Evolutionary conservation across 2,888 invertebrate species (phyloP).

Genomic region (Drosophila testacea): DNA sequence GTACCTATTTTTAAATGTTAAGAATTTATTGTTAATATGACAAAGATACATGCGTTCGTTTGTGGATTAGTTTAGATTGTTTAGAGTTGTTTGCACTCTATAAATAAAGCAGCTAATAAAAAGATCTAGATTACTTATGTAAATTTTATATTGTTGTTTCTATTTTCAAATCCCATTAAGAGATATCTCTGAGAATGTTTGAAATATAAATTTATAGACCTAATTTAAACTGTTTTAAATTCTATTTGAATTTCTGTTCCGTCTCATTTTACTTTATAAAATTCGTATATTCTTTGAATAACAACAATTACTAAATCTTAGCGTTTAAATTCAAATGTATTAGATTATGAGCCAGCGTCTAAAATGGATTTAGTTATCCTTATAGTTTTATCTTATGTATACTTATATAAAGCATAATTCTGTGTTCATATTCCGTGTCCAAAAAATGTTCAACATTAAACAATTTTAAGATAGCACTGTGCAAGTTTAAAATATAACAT

Average conservation of each 20-base stretch:
- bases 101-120: neutral
- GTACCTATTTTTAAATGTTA: too few species aligned
- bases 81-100: neutral
- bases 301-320: neutral
- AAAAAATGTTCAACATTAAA: too few species aligned
- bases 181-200: neutral
- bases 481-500: too few species aligned
- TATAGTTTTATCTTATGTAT: too few species aligned
- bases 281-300: too few species aligned
- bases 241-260: neutral
- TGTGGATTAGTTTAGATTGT: neutral
- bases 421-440: too few species aligned
- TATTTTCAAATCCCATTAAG: neutral
- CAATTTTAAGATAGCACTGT: too few species aligned
- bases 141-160: neutral
- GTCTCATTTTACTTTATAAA: neutral
- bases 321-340: too few species aligned
- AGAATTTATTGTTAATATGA: too few species aligned
- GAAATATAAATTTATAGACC: neutral
- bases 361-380: neutral
- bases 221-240: constrained; percentile 3
- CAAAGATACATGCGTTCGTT: too few species aligned
- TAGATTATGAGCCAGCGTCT: too few species aligned
- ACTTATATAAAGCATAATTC: too few species aligned
- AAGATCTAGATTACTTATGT: neutral